Base-by-base conservation (phyloP, 2,113 vertebrate species). In the Amphiprion ocellaris region DNA sequence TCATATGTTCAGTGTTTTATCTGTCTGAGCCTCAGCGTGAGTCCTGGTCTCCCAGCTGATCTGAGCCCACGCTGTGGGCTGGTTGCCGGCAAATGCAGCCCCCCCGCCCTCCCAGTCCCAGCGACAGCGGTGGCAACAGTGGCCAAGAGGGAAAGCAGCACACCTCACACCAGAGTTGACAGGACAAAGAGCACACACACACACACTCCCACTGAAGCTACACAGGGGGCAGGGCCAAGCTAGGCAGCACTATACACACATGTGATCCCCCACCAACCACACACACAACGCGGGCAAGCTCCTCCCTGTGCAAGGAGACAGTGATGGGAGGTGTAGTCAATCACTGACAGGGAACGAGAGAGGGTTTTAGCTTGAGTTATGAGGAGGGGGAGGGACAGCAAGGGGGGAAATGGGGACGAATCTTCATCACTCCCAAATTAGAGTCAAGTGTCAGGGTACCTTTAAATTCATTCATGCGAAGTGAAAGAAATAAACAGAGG, bases 101-200 rank as follows among this genome's bases (percentile, higher is more conserved):
- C 16, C 10, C 23, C 11, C 33, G 15, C 28, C 2, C n/a, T 28
- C 49, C 66, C 54, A n/a, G 26, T 21, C 59, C 50, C 64, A 69
- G 49, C n/a, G 14, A 56, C 75, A 77, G 46, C 17, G 60, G 65
- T 66, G 71, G 60, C 53, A 44, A 54, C 2, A 82, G 78, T 30
- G 26, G 79, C 59, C 87, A 82, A 66, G 82, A 87, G 74, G 56
- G 58, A 72, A 74, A 73, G 71, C 68, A 70, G 50, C 71, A 70
- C 85, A 88, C 87, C 89, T 87, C 83, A 19, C 76, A 72, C 66
- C 61, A 73, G 77, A 77, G 83, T 77, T 83, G 73, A 87, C 88
- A 90, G 92, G 93, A 95, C 93, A 94, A 95, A 90, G 91, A 95
- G 78, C 86, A 84, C 87, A 80, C 71, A 62, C 71, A 62, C 28